phyloP scores from a whole-genome alignment of 2,797 vertebrate genomes.

The Oryzias sinensis region DNA sequence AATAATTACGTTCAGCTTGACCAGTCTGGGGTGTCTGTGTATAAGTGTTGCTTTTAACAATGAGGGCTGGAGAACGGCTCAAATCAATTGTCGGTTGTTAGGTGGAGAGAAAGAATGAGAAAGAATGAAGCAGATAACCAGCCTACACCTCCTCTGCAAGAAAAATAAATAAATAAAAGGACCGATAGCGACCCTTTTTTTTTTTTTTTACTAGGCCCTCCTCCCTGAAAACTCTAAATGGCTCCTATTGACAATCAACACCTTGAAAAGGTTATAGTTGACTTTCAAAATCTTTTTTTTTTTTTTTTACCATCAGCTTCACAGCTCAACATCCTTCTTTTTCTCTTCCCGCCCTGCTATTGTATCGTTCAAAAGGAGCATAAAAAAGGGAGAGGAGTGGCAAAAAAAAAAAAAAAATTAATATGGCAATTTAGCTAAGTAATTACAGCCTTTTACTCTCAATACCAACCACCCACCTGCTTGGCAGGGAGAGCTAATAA shows the following conservation, averaged over 20 bases:
- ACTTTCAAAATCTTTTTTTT: constrained; percentile 65
- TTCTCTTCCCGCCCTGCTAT: constrained; percentile 47
- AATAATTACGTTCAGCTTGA: constrained; percentile 54
- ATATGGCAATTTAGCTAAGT: constrained; percentile 85
- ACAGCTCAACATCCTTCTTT: constrained; percentile 62
- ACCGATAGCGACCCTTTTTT: constrained; percentile 23
- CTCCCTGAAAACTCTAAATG: constrained; percentile 53
- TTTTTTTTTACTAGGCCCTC: constrained; percentile 28
- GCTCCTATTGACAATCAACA: constrained; percentile 76
- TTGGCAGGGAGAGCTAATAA: constrained; percentile 80
- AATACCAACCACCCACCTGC: constrained; percentile 74
- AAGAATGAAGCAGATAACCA: constrained; percentile 42
- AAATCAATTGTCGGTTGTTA: constrained; percentile 45
- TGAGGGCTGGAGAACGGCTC: constrained; percentile 30
- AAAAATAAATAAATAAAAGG: constrained; percentile 19
- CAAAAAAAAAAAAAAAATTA: constrained; percentile 74
- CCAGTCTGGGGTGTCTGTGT: constrained; percentile 26
- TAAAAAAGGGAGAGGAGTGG: constrained; percentile 64
- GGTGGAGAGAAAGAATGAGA: constrained; percentile 22
- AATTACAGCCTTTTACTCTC: constrained; percentile 83
- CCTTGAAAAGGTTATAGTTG: constrained; percentile 61
- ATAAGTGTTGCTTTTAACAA: constrained; percentile 33
- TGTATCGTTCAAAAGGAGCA: constrained; percentile 57
- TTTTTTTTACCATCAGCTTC: constrained; percentile 45
- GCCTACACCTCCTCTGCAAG: neutral